phyloP scores from a whole-genome alignment of 2,888 invertebrate genomes.

The Ischnura elegans region DNA sequence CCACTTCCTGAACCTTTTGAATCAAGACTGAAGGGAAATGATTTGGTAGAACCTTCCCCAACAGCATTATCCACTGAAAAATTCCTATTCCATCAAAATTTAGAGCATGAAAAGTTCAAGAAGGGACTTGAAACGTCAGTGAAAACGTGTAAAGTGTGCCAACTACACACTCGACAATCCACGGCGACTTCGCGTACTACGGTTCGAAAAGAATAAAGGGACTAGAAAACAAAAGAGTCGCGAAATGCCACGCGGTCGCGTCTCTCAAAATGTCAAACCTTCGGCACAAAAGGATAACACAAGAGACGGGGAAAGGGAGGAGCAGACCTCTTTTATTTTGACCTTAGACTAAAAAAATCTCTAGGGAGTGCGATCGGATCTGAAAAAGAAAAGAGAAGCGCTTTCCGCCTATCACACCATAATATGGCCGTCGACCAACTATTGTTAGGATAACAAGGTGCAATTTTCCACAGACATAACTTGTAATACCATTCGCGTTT shows the following conservation, averaged over 20 bases:
- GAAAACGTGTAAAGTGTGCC: neutral
- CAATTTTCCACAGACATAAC: too few relatives aligned
- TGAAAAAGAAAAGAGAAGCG: neutral
- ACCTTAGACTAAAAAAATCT: slow-evolving; percentile 48
- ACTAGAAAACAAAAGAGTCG: neutral
- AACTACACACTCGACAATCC: neutral
- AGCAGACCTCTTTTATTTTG: neutral
- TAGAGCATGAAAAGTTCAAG: neutral
- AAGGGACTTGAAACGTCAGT: neutral
- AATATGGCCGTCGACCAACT: too few relatives aligned
- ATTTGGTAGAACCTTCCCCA: neutral
- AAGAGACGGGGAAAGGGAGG: neutral
- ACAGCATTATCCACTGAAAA: neutral
- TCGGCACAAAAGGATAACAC: slow-evolving; percentile 49
- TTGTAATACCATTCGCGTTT: too few relatives aligned
- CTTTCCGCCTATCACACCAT: too few relatives aligned
- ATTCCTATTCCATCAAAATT: neutral
- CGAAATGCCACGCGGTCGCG: slow-evolving; percentile 42
- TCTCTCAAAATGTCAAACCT: slow-evolving; percentile 42
- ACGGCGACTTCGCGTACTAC: slow-evolving; percentile 17
- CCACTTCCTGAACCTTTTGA: neutral
- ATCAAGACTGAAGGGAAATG: neutral
- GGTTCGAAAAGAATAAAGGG: slow-evolving; percentile 19
- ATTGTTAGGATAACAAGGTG: too few relatives aligned
- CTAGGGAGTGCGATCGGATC: neutral